A percentile compares a stretch with the other conserved stretches of the same genome.
Conservation (phyloP, 2,797 vertebrate species). For the Macropus fuliginosus region DNA sequence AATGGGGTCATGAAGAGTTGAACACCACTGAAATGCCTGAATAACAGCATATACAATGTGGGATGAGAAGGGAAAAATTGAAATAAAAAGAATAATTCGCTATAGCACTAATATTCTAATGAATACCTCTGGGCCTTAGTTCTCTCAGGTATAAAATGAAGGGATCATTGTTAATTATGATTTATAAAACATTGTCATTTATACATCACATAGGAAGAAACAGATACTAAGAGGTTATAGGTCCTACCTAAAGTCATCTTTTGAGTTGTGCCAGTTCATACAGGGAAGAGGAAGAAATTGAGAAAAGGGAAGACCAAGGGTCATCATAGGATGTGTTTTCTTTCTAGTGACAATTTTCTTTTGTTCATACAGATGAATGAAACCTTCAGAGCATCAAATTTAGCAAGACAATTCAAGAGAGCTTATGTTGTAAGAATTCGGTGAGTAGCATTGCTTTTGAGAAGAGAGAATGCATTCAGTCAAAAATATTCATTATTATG, state of each 20-base stretch:
- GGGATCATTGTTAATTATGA: background rate
- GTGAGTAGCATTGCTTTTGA: slow-evolving; percentile 64
- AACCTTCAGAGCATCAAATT: slow-evolving; percentile 68
- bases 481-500: background rate
- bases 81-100: background rate
- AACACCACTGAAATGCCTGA: background rate
- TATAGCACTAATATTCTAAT: background rate
- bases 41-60: background rate
- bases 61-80: background rate
- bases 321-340: background rate
- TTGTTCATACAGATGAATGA: slow-evolving; percentile 68
- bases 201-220: slow-evolving; percentile 36
- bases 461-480: background rate
- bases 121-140: background rate
- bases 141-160: background rate
- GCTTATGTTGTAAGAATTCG: slow-evolving; percentile 73
- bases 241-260: background rate
- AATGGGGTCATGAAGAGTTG: background rate
- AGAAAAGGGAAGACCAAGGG: background rate
- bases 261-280: background rate
- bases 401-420: slow-evolving; percentile 74
- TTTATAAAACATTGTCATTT: slow-evolving; percentile 16
- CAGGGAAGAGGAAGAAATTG: slow-evolving; percentile 22
- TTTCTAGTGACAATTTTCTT: background rate
- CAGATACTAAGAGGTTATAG: background rate